Conservation (phyloP, 2,113 vertebrate genomes). For the Paramormyrops kingsleyae region DNA sequence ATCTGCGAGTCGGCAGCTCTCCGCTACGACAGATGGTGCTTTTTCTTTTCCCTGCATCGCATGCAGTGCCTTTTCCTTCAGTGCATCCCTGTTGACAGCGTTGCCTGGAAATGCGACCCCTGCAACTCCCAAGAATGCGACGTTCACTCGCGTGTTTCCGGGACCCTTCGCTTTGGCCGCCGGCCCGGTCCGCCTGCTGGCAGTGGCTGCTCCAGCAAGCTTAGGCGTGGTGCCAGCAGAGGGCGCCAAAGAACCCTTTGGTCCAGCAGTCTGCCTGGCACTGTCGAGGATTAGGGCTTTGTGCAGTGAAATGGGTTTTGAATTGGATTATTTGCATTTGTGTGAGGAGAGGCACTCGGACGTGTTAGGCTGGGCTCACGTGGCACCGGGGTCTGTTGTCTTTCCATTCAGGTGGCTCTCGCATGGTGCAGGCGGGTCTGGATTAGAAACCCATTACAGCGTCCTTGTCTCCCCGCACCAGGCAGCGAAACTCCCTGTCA, state of each 20-base stretch:
- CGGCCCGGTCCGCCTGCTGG: not conserved
- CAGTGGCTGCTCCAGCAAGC: not conserved
- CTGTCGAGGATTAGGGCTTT: not conserved
- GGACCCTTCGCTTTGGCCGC: not conserved
- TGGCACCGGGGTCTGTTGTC: not conserved
- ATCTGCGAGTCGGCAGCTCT: not conserved
- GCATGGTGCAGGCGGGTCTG: not conserved
- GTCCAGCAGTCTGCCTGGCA: not conserved
- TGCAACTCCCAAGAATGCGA: not conserved
- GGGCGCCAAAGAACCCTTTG: conserved; percentile 12
- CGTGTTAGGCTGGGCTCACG: not conserved
- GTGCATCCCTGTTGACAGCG: not conserved
- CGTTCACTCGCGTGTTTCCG: not conserved
- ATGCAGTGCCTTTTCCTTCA: not conserved
- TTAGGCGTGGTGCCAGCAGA: conserved; percentile 12
- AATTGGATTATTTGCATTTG: conserved; percentile 9
- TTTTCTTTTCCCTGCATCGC: not conserved
- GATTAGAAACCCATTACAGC: not conserved
- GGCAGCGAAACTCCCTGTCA: not conserved
- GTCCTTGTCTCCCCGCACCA: not conserved
- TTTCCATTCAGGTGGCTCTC: not conserved
- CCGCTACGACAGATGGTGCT: not conserved
- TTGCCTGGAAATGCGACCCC: not conserved
- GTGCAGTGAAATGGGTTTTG: conserved; percentile 13
- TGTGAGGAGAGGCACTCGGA: not conserved